Percentiles rank a stretch among this genome's conserved stretches.
Evolutionary conservation across 2,113 vertebrate species (phyloP).

Genomic region (Oncorhynchus nerka): DNA sequence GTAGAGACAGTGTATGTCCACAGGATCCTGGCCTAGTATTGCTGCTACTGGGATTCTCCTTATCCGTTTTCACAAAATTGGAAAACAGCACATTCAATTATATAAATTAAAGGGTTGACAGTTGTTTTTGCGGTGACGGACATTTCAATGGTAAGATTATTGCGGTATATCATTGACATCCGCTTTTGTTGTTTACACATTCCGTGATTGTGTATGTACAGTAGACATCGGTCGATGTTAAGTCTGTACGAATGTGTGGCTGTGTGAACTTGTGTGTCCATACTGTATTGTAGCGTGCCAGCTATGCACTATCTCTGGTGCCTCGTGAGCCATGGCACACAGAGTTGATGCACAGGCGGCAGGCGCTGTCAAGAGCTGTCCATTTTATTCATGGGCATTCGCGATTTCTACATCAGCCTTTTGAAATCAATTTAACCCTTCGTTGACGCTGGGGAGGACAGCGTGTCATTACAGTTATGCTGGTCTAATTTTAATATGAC

Average conservation of each 20-base stretch:
- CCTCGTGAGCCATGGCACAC: constrained; percentile 25
- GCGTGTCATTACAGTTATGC: constrained; percentile 1
- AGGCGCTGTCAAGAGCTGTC: constrained; percentile 42
- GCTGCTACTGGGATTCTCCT: constrained; percentile 70
- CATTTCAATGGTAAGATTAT: constrained; percentile 77
- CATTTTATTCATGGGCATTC: constrained; percentile 23
- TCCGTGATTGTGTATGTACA: constrained; percentile 58
- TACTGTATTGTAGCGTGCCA: constrained; percentile 24
- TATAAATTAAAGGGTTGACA: constrained; percentile 46
- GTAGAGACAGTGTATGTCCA: constrained; percentile 42
- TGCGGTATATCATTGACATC: constrained; percentile 45
- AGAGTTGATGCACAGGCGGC: constrained; percentile 13
- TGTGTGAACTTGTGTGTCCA: constrained; percentile 36
- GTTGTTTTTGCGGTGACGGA: constrained; percentile 39
- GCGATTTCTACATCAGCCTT: background rate
- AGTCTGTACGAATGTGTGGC: constrained; percentile 29
- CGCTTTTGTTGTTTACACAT: constrained; percentile 37
- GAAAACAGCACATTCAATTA: constrained; percentile 63
- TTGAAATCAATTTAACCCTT: background rate
- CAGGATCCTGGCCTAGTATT: constrained; percentile 77
- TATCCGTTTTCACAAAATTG: constrained; percentile 75
- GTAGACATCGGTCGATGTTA: constrained; percentile 52
- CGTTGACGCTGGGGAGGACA: constrained; percentile 1
- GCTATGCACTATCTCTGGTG: constrained; percentile 6
- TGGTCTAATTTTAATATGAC: constrained; percentile 21